Conservation (phyloP, 2,888 invertebrate species). For the Panzeria rudis region DNA sequence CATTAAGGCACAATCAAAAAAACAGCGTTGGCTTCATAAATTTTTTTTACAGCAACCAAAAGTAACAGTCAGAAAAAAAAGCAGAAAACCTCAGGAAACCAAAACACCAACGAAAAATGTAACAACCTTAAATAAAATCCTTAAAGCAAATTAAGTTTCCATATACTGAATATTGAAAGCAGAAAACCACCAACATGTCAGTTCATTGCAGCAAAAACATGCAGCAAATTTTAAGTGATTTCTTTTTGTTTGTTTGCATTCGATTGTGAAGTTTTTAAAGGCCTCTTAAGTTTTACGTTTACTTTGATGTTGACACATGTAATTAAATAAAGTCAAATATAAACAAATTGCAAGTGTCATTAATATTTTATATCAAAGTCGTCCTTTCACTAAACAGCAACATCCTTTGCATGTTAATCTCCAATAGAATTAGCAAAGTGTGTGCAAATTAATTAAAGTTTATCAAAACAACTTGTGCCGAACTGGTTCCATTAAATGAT, state of each 20-base stretch:
- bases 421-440: slow-evolving; percentile 36
- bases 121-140: slow-evolving; percentile 65
- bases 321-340: slow-evolving; percentile 77
- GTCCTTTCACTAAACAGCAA: slow-evolving; percentile 19
- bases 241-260: slow-evolving; percentile 15
- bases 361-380: slow-evolving; percentile 77
- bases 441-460: slow-evolving; percentile 48
- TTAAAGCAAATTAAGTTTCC: slow-evolving; percentile 61
- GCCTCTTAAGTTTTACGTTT: slow-evolving; percentile 72
- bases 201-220: slow-evolving; percentile 28
- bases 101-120: slow-evolving; percentile 60
- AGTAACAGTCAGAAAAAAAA: slow-evolving; percentile 10
- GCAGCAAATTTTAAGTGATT: slow-evolving; percentile 26
- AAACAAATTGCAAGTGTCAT: slow-evolving; percentile 79
- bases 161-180: slow-evolving; percentile 11
- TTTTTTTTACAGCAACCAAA: slow-evolving; percentile 52
- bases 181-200: slow-evolving; percentile 48
- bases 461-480: slow-evolving; percentile 59
- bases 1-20: slow-evolving; percentile 60
- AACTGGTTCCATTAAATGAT: slow-evolving; percentile 35
- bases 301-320: slow-evolving; percentile 78
- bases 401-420: slow-evolving; percentile 47
- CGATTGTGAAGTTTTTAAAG: not conserved
- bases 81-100: slow-evolving; percentile 48
- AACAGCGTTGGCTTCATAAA: slow-evolving; percentile 60